Percentiles rank a stretch among this genome's conserved stretches.
phyloP scores from a whole-genome alignment of 1,140 invertebrate species.

The Ditylenchus dipsaci region DNA sequence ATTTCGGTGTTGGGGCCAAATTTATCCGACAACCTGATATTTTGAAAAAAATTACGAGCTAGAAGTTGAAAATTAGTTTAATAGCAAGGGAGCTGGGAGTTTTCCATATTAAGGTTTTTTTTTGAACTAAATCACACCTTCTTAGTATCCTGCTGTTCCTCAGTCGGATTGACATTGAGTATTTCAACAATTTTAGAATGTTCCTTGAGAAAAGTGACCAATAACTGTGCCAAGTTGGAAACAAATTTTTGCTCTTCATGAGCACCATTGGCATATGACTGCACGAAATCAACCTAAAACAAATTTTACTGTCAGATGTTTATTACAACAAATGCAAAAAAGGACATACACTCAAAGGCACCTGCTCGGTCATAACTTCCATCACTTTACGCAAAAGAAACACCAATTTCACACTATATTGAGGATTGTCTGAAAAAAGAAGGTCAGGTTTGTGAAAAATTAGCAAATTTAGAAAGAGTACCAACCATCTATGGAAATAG shows the following conservation, averaged over 20 bases:
- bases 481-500: slow-evolving; percentile 41
- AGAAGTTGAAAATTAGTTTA: too few species aligned
- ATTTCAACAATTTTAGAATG: slow-evolving; percentile 68
- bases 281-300: slow-evolving; percentile 38
- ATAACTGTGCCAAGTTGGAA: slow-evolving; percentile 92
- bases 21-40: too few species aligned
- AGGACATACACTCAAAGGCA: slow-evolving; percentile 20
- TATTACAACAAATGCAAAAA: not conserved
- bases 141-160: slow-evolving; percentile 19
- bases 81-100: too few species aligned
- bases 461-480: slow-evolving; percentile 16
- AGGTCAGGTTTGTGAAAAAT: slow-evolving; percentile 24
- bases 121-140: not conserved
- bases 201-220: slow-evolving; percentile 93
- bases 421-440: slow-evolving; percentile 33
- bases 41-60: too few species aligned
- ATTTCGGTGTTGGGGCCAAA: too few species aligned
- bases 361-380: slow-evolving; percentile 31
- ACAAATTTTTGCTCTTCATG: slow-evolving; percentile 99
- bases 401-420: slow-evolving; percentile 29
- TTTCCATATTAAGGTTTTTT: too few species aligned
- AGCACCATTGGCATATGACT: slow-evolving; percentile 82
- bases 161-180: slow-evolving; percentile 2
- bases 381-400: slow-evolving; percentile 40
- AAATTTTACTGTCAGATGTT: not conserved